Conservation (phyloP, 2,797 vertebrate species). For the Glossophaga mutica region DNA sequence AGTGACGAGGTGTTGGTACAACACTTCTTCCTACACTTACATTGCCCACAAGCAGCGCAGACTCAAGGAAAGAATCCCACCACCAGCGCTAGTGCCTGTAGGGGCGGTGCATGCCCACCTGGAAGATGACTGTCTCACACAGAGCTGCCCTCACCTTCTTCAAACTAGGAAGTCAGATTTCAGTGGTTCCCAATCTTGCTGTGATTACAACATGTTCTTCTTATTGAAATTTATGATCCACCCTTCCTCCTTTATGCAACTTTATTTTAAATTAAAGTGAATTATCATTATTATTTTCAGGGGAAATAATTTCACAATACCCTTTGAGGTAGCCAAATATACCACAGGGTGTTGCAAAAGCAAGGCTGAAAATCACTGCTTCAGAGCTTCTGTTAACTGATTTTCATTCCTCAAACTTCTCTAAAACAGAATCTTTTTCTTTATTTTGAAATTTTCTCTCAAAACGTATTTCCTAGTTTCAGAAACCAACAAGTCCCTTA, state of each 20-base stretch:
- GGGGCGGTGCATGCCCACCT: no score
- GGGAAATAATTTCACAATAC: slow-evolving; percentile 64
- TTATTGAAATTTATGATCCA: slow-evolving; percentile 20
- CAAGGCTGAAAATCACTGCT: slow-evolving; percentile 35
- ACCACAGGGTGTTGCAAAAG: slow-evolving; percentile 61
- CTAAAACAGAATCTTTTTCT: background rate
- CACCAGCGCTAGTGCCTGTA: background rate
- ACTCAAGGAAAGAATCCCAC: background rate
- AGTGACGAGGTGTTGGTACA: background rate
- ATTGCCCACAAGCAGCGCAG: background rate
- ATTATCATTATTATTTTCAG: slow-evolving; percentile 54
- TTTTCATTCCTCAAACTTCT: slow-evolving; percentile 7
- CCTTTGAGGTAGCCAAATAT: slow-evolving; percentile 26
- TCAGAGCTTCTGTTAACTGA: slow-evolving; percentile 32
- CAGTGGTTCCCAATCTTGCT: background rate
- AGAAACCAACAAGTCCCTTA: background rate
- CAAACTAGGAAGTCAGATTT: background rate
- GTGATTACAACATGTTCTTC: slow-evolving; percentile 24
- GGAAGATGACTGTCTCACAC: background rate
- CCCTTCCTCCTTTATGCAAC: slow-evolving; percentile 62
- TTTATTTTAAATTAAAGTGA: slow-evolving; percentile 62
- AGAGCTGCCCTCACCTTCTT: background rate
- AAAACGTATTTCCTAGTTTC: slow-evolving; percentile 22
- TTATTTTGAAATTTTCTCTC: slow-evolving; percentile 19
- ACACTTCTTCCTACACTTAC: background rate